These are phyloP conservation scores for Cuculus canorus DNA, from an alignment of 2,797 vertebrate genomes.

Conservation along the genomic window DNA sequence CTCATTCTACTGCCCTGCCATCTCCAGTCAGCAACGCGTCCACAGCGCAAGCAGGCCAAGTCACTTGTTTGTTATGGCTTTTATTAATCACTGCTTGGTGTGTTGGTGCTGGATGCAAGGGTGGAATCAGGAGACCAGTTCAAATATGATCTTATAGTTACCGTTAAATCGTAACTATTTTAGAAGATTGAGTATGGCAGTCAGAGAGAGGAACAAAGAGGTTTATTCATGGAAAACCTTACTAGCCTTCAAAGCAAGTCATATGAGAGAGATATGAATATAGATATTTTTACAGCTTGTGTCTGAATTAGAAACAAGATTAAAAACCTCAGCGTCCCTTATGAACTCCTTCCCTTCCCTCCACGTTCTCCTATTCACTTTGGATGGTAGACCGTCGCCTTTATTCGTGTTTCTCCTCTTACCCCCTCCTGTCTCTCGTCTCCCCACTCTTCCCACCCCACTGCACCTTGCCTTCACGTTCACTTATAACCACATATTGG, in stretches of 20 bases:
- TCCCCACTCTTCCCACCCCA: not conserved
- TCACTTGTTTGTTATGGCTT: not conserved
- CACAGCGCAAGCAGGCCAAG: accelerated
- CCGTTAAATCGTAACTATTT: not conserved
- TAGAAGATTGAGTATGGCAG: conserved; percentile 12
- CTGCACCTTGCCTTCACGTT: not conserved
- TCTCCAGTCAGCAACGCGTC: not conserved
- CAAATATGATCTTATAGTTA: not conserved
- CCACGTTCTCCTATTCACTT: not conserved
- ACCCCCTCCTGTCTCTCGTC: not conserved
- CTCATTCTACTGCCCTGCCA: not conserved
- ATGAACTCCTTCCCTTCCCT: not conserved
- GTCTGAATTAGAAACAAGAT: conserved; percentile 30
- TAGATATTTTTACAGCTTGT: not conserved
- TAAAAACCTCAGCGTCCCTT: not conserved
- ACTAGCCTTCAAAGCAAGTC: conserved; percentile 28
- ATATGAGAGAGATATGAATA: conserved; percentile 18
- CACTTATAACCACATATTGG: not conserved
- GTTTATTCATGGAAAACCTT: conserved; percentile 32
- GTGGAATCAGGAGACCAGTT: not conserved
- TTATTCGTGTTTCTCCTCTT: not conserved
- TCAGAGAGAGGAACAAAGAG: conserved; percentile 20
- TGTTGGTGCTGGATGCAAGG: not conserved
- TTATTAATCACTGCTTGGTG: not conserved
- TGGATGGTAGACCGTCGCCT: not conserved